Base-by-base conservation (phyloP, 1,140 invertebrate genomes). In the Meloidogyne hapla region DNA sequence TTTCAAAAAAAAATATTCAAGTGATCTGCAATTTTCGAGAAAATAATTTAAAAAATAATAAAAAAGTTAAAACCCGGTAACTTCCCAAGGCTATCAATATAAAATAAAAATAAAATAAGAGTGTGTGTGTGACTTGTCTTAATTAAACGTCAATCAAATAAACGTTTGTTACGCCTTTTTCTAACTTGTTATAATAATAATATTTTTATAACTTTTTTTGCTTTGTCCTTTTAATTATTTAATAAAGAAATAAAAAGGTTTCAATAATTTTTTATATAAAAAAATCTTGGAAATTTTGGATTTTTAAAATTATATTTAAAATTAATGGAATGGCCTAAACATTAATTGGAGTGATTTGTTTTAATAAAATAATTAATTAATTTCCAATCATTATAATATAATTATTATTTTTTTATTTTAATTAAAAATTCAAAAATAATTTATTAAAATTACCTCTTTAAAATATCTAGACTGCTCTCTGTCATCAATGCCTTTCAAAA, bases 401-500 rank as follows among this genome's bases (percentile, higher is more conserved):
- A 33, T 33, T 6, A 33, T 8, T 33, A 33, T 33, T 6, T 33
- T 33, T 33, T n/a, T n/a, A n/a, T n/a, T n/a, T n/a, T n/a, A n/a
- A n/a, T n/a, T n/a, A n/a, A n/a, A n/a, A n/a, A n/a, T n/a, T n/a
- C n/a, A n/a, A 33, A 33, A 33, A 6, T 33, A 25, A 68, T 68
- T 38, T 13, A 21, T 28, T 2, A 25, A 13, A 71, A 1, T 71
- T 45, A 73, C 71, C 71, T 61, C 56, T 73, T 38, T 56, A 21
- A 73, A 73, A 63, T 73, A 64, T 64, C 25, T 64, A 15, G 71
- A 73, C n/a, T 65, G 40, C 48, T 65, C 56, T 38, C 48, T 61
- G 21, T 38, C 48, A 6, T 26, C 23, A 25, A 33, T 33, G 12
- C 26, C 38, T 5, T 63, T 28, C 10, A 73, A 40, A 73, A 63